Conservation (phyloP, 2,113 vertebrate genomes). For the Hemiscyllium ocellatum region DNA sequence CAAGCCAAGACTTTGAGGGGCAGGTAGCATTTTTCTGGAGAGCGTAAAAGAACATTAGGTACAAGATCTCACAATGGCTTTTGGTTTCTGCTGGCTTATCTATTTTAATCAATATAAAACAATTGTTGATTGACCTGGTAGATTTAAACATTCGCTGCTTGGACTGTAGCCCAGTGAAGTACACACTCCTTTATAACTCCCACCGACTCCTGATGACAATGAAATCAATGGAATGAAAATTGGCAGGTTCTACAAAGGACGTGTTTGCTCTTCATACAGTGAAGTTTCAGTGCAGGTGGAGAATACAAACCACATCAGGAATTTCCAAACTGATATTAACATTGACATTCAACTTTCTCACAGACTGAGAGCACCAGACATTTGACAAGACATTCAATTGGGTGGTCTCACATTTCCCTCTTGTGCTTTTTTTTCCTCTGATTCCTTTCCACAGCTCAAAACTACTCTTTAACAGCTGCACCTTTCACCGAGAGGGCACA, state of each 20-base stretch:
- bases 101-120: background rate
- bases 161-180: background rate
- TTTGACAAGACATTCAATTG: background rate
- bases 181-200: background rate
- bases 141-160: background rate
- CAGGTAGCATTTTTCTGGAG: background rate
- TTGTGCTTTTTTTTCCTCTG: background rate
- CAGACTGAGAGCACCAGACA: background rate
- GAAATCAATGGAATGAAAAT: background rate
- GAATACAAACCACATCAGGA: background rate
- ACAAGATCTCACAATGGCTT: background rate
- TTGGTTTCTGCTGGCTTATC: background rate
- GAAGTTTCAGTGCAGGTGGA: background rate
- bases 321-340: background rate
- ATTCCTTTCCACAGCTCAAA: background rate
- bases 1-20: too few relatives aligned
- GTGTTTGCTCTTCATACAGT: background rate
- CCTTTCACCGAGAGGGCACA: background rate
- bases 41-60: background rate
- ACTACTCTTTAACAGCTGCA: background rate
- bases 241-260: background rate
- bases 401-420: background rate
- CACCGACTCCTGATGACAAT: background rate
- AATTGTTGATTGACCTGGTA: background rate
- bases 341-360: background rate